A percentile compares a stretch with the other conserved stretches of the same genome.
These are phyloP conservation scores for Platycheirus rosarum DNA, from an alignment of 2,888 invertebrate species.

Conservation along the genomic window DNA sequence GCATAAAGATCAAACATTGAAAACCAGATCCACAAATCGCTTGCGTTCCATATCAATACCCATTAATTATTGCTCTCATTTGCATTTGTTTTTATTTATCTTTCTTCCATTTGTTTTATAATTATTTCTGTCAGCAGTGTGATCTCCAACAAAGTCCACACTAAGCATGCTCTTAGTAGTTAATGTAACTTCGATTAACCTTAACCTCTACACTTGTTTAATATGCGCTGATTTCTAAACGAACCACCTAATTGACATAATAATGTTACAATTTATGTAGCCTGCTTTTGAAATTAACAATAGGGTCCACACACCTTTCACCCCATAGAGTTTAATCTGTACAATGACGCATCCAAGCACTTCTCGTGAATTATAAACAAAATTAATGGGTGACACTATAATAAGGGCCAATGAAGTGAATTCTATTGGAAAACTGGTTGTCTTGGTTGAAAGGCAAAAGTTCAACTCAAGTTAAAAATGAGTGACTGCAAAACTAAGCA, in stretches of 20 bases:
- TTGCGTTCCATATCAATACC: constrained; percentile 52
- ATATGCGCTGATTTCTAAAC: neutral
- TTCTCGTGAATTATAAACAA: constrained; percentile 8
- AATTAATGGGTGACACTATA: constrained; percentile 10
- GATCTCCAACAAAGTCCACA: constrained; percentile 15
- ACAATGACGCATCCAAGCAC: neutral
- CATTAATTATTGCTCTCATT: constrained; percentile 51
- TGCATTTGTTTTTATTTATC: constrained; percentile 32
- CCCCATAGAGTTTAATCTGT: neutral
- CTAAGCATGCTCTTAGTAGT: neutral
- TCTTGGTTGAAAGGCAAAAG: constrained; percentile 38
- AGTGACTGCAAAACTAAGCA: constrained; percentile 50
- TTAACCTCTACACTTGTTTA: constrained; percentile 16
- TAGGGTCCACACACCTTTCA: constrained; percentile 31
- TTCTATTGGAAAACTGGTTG: constrained; percentile 6
- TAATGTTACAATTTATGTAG: constrained; percentile 22
- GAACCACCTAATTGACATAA: constrained; percentile 21
- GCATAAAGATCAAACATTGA: constrained; percentile 49
- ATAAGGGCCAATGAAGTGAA: constrained; percentile 34
- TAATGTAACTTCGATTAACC: constrained; percentile 20
- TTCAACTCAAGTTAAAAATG: constrained; percentile 22
- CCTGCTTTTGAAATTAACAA: constrained; percentile 37
- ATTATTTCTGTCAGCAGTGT: constrained; percentile 6
- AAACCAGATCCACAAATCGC: constrained; percentile 29
- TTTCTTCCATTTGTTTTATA: neutral